Percentiles rank a stretch among this genome's conserved stretches.
Evolutionary conservation across 2,888 invertebrate species (phyloP).

Genomic region (Rutpela maculata): DNA sequence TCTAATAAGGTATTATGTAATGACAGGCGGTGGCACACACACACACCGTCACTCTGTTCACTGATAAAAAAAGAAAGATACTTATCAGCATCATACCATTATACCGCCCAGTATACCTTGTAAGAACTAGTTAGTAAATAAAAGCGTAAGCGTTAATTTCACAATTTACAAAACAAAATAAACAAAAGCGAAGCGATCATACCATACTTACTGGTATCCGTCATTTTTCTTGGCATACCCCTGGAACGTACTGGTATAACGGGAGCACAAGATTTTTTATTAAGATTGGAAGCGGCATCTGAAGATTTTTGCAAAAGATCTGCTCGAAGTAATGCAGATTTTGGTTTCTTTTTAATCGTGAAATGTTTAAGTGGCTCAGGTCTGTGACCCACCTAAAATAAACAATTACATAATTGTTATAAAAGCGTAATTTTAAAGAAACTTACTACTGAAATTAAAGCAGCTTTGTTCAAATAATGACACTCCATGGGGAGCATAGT

Average conservation of each 20-base stretch:
- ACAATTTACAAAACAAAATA: slow-evolving; percentile 10
- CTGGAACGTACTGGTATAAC: slow-evolving; percentile 91
- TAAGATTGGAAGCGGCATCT: slow-evolving; percentile 91
- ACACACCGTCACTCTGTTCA: too few relatives aligned
- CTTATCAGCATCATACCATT: not conserved
- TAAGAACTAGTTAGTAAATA: slow-evolving; percentile 11
- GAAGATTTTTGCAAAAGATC: slow-evolving; percentile 94
- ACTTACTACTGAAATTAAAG: slow-evolving; percentile 89
- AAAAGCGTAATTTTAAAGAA: slow-evolving; percentile 11
- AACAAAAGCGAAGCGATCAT: slow-evolving; percentile 35
- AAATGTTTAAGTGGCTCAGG: slow-evolving; percentile 93
- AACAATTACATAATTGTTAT: slow-evolving; percentile 38
- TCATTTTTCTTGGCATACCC: slow-evolving; percentile 97
- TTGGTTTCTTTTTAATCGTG: slow-evolving; percentile 93
- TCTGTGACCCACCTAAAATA: slow-evolving; percentile 83
- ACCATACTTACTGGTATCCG: slow-evolving; percentile 86
- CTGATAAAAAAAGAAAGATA: too few relatives aligned
- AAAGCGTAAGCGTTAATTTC: slow-evolving; percentile 38
- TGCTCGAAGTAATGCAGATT: slow-evolving; percentile 91
- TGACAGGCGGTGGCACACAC: too few relatives aligned
- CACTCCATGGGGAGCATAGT: slow-evolving; percentile 96
- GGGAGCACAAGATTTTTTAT: slow-evolving; percentile 92
- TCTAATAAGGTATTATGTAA: too few relatives aligned
- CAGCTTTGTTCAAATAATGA: slow-evolving; percentile 95
- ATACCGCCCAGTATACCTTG: slow-evolving; percentile 4